phyloP scores from a whole-genome alignment of 2,113 vertebrate species.

The Tricholaema leucomelas region DNA sequence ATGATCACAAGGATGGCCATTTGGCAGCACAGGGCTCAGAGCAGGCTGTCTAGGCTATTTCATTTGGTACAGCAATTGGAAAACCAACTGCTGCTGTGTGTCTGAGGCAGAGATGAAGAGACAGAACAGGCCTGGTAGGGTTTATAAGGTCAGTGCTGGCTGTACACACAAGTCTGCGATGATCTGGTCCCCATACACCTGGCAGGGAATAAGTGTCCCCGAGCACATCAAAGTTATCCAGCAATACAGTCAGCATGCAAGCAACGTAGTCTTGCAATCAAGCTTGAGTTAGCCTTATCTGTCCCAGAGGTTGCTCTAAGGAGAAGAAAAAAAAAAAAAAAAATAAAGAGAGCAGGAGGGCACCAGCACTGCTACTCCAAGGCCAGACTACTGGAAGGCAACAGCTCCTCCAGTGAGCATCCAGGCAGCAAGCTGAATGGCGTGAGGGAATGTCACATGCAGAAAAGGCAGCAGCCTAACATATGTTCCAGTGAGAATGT shows the following conservation, averaged over 20 bases:
- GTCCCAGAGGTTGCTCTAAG: not conserved
- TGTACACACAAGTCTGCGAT: not conserved
- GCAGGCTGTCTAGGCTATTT: not conserved
- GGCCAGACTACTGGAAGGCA: not conserved
- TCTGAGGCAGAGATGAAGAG: not conserved
- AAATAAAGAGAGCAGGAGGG: not conserved
- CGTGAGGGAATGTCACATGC: conserved; percentile 4
- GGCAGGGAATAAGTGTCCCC: not conserved
- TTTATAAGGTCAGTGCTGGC: not conserved
- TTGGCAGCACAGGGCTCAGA: not conserved
- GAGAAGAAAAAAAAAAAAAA: not conserved
- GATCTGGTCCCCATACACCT: conserved; percentile 11
- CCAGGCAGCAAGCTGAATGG: rapidly evolving
- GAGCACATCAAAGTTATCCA: not conserved
- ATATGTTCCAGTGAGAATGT: not conserved
- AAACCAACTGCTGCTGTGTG: not conserved
- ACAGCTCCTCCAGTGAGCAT: not conserved
- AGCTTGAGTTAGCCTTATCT: not conserved
- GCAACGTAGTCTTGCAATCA: not conserved
- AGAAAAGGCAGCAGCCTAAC: conserved; percentile 58
- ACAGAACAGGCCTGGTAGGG: not conserved
- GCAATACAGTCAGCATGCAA: not conserved
- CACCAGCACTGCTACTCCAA: not conserved
- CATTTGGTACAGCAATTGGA: not conserved
- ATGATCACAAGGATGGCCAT: not conserved